Base-by-base conservation (phyloP, 2,113 vertebrate genomes). In the Uropsilus gracilis region DNA sequence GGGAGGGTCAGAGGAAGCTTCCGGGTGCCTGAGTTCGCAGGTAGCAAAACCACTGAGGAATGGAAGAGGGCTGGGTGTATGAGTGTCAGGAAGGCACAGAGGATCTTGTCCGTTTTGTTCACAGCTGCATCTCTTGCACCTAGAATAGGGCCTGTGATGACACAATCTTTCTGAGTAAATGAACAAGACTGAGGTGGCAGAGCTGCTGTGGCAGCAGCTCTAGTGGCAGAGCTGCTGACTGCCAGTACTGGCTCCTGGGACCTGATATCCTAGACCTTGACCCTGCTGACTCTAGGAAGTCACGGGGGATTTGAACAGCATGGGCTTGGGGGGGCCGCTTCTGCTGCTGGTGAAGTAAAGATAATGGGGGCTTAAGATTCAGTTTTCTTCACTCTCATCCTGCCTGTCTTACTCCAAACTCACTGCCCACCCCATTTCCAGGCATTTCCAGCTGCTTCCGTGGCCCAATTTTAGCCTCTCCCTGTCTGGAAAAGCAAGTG, bases 401-500 rank as follows among this genome's bases (percentile, higher is more conserved):
- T 81, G 53, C 6, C 59, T 91, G 26, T 50, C 69, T 66, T 77
- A 28, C 20, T 57, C 48, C 44, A 48, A 68, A 32, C 34, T 72
- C 81, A 88, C 12, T n/a, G n/a, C n/a, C n/a, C n/a, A n/a, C n/a
- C n/a, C n/a, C 59, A 44, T 7, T 30, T 32, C 24, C 37, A 57
- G 24, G 24, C 81, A 50, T 88, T 87, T 55, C 22, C 32, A 82
- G 53, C 9, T 78, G 63, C 78, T 71, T 72, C 34, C 18, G 10
- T 2, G 18, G 75, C 44, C 72, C 87, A 57, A n/a, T 91, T 84
- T 96, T 72, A 95, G 48, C 22, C 57, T 83, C 30, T 83, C 57
- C 42, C 81, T 94, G 55, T 95, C 46, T 91, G 75, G 76, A 82
- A 80, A 84, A 91, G 17, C 55, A 71, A 82, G 63, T 34, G 89